A percentile compares a stretch with the other conserved stretches of the same genome.
These are phyloP conservation scores for Ploceus nigricollis DNA, from an alignment of 2,113 vertebrate genomes.

Conservation along the genomic window DNA sequence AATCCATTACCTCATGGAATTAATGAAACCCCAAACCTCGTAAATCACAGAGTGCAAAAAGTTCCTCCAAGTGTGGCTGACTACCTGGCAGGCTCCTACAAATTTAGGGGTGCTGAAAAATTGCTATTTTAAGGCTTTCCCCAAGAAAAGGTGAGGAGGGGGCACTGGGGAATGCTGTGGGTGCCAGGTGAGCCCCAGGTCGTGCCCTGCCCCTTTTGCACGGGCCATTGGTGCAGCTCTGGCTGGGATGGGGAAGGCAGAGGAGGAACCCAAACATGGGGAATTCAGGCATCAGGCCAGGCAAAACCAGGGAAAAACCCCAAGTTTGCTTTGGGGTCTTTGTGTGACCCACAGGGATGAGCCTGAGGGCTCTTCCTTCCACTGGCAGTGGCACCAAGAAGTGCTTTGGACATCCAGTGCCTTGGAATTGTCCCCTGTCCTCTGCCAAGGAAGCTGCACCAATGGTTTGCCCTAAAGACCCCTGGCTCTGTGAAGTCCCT, in stretches of 20 bases:
- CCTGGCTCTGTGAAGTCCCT: neutral
- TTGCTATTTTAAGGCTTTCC: neutral
- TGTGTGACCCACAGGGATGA: neutral
- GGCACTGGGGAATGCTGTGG: neutral
- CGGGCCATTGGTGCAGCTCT: conserved; percentile 30
- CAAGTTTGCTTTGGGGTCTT: neutral
- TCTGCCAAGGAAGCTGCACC: conserved; percentile 6
- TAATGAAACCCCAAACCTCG: accelerated
- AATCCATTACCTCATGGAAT: neutral
- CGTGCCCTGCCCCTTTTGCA: conserved; percentile 39
- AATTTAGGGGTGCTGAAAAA: neutral
- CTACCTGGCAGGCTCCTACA: neutral
- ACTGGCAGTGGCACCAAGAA: neutral
- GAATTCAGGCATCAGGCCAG: neutral
- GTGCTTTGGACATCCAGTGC: neutral
- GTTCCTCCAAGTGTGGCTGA: neutral
- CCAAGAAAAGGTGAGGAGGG: neutral
- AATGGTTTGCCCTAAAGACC: conserved; percentile 28
- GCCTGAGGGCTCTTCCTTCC: neutral
- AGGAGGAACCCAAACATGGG: neutral
- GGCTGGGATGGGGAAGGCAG: neutral
- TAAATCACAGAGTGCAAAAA: neutral
- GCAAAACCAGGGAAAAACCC: neutral
- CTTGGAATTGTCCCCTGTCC: neutral
- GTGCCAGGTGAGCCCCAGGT: neutral